Evolutionary conservation across 2,888 invertebrate species (phyloP), one percentile per base, ranked within the genome.

Genomic region (Chloroclysta siterata): DNA sequence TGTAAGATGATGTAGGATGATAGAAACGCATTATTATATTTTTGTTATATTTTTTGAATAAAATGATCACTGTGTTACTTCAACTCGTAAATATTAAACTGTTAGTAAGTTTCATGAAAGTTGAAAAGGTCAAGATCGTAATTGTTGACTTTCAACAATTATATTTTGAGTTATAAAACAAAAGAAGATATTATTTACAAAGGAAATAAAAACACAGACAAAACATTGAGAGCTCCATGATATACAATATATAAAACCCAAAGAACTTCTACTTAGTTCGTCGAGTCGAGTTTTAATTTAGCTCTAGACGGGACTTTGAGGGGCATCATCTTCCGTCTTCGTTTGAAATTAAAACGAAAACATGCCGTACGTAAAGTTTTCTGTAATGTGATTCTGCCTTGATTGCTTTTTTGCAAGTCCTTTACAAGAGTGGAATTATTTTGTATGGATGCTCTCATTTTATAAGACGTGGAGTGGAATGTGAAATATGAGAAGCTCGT

Each of bases 271-370:
- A 42, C 52, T 52, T 29, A 54, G 22, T 44, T 51, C 58, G 28
- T 36, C 10, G 58, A 63, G 52, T 72, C 71, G 71, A 72, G 65
- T 78, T 80, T 78, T 81, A 80, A 81, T 81, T 78, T 78, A 71
- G 72, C 74, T 28, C 47, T 52, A 52, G 52, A 46, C 66, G 56
- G 55, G 75, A 75, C 66, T 73, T 79, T 77, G 72, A 75, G 72
- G 68, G 81, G 78, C 71, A 66, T 77, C 72, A 42, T 54, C 64
- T 70, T 72, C 60, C 65, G 61, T 68, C 68, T 53, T 55, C 50
- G 42, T 55, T 64, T 69, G 63, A 79, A 80, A 82, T 81, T 80
- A 78, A 80, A 82, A 55, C 29, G 65, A 70, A 72, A 70, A 70
- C 64, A 66, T 66, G 63, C 71, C 68, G 65, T 57, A 57, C 46